Conservation (phyloP, 2,888 invertebrate species). For the Pheosia tremula region DNA sequence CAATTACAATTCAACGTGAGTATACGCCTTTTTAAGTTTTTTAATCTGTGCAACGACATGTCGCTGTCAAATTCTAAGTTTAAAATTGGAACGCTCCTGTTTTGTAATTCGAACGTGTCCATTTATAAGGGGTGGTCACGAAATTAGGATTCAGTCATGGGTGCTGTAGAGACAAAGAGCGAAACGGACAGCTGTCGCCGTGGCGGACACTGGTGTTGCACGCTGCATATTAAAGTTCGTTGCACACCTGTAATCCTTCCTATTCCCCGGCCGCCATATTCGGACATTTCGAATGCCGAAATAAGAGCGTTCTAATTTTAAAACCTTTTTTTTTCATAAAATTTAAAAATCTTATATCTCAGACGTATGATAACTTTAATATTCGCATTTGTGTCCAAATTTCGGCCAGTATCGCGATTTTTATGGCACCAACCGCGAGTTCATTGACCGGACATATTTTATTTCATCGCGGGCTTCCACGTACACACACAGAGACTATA, state of each 20-base stretch:
- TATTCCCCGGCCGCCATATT: constrained; percentile 49
- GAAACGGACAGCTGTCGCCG: constrained; percentile 57
- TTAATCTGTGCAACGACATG: constrained; percentile 15
- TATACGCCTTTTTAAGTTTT: constrained; percentile 37
- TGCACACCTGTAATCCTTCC: constrained; percentile 62
- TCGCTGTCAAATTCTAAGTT: constrained; percentile 28
- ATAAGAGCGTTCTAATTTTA: constrained; percentile 31
- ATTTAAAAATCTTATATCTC: constrained; percentile 22
- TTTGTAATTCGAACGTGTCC: constrained; percentile 25
- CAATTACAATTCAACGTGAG: constrained; percentile 55
- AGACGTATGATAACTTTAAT: constrained; percentile 39
- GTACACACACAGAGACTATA: constrained; percentile 74
- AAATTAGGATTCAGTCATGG: constrained; percentile 39
- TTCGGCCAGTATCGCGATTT: constrained; percentile 83
- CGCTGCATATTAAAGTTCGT: constrained; percentile 67
- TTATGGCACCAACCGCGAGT: constrained; percentile 81
- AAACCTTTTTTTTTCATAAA: constrained; percentile 18
- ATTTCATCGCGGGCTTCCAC: constrained; percentile 84
- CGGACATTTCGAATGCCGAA: constrained; percentile 41
- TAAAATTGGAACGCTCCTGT: constrained; percentile 19
- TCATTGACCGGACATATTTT: constrained; percentile 85
- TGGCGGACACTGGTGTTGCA: constrained; percentile 54
- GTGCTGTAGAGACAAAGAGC: constrained; percentile 44
- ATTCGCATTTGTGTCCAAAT: constrained; percentile 70
- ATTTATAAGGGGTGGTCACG: constrained; percentile 31